phyloP scores from a whole-genome alignment of 2,888 invertebrate genomes.

The Cheilosia impressa region DNA sequence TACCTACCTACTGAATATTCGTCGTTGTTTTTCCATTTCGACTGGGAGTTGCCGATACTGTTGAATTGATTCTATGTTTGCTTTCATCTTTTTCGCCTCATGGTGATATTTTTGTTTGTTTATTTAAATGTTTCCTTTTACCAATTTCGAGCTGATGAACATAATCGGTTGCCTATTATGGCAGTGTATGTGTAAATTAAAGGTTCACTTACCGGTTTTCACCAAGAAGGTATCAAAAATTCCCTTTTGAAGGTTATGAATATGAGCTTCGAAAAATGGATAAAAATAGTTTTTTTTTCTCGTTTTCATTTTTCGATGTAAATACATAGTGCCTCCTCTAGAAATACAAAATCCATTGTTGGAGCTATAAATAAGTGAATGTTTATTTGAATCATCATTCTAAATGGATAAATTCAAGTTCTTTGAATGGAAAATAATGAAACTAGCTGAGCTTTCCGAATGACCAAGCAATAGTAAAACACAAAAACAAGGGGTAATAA shows the following conservation, averaged over 20 bases:
- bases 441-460: constrained; percentile 18
- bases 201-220: constrained; percentile 30
- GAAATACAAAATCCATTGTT: constrained; percentile 60
- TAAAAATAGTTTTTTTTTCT: constrained; percentile 41
- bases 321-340: constrained; percentile 36
- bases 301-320: constrained; percentile 24
- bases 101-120: constrained; percentile 5
- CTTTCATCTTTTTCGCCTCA: constrained; percentile 17
- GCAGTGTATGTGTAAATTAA: neutral
- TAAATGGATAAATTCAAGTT: constrained; percentile 41
- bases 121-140: constrained; percentile 12
- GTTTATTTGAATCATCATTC: constrained; percentile 54
- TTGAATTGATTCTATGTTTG: constrained; percentile 4
- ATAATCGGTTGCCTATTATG: constrained; percentile 23
- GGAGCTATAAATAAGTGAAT: constrained; percentile 56
- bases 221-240: constrained; percentile 9
- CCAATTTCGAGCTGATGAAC: neutral
- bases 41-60: constrained; percentile 48
- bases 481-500: neutral
- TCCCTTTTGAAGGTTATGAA: constrained; percentile 46
- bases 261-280: constrained; percentile 37
- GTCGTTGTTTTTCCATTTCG: constrained; percentile 6
- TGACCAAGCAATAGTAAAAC: neutral
- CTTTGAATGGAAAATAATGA: constrained; percentile 26
- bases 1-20: constrained; percentile 15